Conservation (phyloP, 2,113 vertebrate species). For the Syngnathus scovelli region DNA sequence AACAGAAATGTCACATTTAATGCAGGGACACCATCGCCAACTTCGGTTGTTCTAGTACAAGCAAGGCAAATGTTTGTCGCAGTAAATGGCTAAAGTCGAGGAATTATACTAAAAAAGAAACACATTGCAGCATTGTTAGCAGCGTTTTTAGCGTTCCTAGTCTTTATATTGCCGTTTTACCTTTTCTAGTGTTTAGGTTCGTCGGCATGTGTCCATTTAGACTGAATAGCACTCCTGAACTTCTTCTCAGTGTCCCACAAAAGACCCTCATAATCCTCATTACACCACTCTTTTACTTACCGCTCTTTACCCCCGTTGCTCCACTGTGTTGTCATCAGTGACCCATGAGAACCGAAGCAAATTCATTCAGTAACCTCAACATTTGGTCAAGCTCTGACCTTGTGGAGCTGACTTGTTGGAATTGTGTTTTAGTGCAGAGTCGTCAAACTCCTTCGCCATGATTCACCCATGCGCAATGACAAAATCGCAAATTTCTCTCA, state of each 20-base stretch:
- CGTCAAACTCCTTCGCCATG: background rate
- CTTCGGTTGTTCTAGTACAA: background rate
- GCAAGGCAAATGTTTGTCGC: background rate
- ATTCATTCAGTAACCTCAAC: background rate
- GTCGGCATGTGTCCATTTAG: conserved; percentile 21
- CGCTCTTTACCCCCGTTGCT: conserved; percentile 10
- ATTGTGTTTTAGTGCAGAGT: background rate
- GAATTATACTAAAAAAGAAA: too few relatives aligned
- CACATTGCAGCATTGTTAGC: too few relatives aligned
- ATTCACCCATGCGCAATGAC: background rate
- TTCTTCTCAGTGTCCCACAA: conserved; percentile 71
- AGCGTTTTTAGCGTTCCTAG: too few relatives aligned
- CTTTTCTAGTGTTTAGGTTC: conserved; percentile 18
- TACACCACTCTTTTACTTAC: conserved; percentile 7
- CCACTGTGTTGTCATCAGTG: conserved; percentile 50
- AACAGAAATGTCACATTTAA: too few relatives aligned
- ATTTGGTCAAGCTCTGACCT: background rate
- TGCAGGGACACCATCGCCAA: background rate
- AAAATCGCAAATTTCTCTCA: background rate
- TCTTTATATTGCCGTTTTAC: background rate
- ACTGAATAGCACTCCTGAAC: conserved; percentile 48
- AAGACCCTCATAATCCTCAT: conserved; percentile 66
- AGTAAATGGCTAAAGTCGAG: too few relatives aligned
- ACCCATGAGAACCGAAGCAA: conserved; percentile 6
- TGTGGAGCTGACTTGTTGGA: background rate